Evolutionary conservation across 2,888 invertebrate species (phyloP), one percentile per base, ranked within the genome.

Genomic region (Nomada fabriciana): DNA sequence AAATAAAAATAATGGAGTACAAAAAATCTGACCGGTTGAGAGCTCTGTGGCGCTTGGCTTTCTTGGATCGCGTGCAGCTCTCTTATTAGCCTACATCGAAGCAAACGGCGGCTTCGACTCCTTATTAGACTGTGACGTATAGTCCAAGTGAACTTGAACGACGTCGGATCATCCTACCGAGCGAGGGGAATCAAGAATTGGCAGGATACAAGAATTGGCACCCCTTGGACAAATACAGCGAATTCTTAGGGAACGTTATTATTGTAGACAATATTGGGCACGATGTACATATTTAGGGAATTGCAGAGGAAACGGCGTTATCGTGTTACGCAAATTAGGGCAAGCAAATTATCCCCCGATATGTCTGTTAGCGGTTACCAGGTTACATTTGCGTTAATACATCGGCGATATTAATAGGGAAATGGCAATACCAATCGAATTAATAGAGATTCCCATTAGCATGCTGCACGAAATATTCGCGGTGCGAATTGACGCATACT

Each of bases 51-150:
- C 59, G 20, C n/a, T 18, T 15, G 57, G 74, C 80, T 88, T 82
- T 86, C 84, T 64, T 80, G 70, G 67, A 72, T 85, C 81, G 87
- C 85, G 84, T 87, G 88, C 79, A 29, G 70, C 57, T 69, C 65
- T 78, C 84, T 81, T 87, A 84, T 88, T 86, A 87, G 80, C 80
- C 80, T 83, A 75, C 75, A 74, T 73, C 77, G 77, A 78, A 61
- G 47, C 57, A 25, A 50, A 55, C 60, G 11, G 69, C 75, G 64
- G 59, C 75, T 76, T 72, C 83, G 83, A 76, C 85, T 85, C 87
- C 68, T 87, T 87, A 87, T 83, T 87, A 87, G 86, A 87, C 83
- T 87, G 86, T 87, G 85, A 87, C 86, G 83, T 85, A 79, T 73
- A 65, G 75, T 74, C 73, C 68, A 83, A 81, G 79, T 80, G 81